These are phyloP conservation scores for Formicarius rufipectus DNA, from an alignment of 2,113 vertebrate genomes.

Conservation along the genomic window DNA sequence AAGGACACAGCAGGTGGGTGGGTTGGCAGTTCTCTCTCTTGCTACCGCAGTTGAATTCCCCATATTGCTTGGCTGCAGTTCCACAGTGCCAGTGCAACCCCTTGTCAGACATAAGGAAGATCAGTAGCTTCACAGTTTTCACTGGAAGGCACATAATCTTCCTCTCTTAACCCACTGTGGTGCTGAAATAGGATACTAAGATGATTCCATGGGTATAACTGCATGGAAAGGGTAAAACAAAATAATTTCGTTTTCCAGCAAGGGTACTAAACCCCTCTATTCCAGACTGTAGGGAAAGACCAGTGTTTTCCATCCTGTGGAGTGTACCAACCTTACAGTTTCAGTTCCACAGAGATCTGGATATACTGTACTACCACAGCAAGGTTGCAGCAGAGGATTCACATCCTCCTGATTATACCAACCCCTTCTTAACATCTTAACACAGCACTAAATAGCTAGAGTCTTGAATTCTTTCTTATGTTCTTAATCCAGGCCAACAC, in stretches of 20 bases:
- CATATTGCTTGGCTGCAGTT: background rate
- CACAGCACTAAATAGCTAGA: background rate
- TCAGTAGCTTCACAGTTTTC: background rate
- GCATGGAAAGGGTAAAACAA: background rate
- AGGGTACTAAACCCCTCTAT: background rate
- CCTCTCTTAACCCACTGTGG: background rate
- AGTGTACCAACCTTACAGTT: accelerated
- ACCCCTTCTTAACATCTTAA: background rate
- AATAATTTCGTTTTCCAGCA: background rate
- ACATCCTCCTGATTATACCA: background rate
- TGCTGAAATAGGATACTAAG: background rate
- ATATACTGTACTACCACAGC: background rate
- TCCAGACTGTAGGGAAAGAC: background rate
- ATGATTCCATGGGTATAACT: background rate
- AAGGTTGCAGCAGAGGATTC: background rate
- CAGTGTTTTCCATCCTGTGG: background rate
- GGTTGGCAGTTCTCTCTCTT: background rate
- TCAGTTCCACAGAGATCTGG: background rate
- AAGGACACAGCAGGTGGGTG: background rate
- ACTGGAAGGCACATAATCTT: background rate
- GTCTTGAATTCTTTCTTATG: background rate
- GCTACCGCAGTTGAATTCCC: background rate
- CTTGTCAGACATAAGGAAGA: background rate
- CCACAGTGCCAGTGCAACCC: background rate
- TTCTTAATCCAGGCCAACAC: background rate